Evolutionary conservation across 2,888 invertebrate species (phyloP).

Genomic region (Leptinotarsa juncta): DNA sequence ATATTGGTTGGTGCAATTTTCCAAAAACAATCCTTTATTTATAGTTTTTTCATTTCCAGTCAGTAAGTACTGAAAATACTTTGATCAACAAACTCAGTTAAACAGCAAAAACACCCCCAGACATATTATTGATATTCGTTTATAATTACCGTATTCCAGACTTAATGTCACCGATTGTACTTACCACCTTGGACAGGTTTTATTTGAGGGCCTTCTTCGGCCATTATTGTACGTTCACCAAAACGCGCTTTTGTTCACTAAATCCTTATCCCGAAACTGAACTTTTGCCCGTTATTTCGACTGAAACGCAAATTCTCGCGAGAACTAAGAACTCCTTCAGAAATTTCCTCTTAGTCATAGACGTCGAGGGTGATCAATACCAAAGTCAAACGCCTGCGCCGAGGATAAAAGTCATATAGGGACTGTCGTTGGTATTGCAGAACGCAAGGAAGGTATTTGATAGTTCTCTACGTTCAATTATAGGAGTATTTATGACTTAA

Average conservation of each 20-base stretch:
- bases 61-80: background rate
- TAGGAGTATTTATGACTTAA: background rate
- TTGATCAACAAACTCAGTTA: background rate
- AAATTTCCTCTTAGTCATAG: conserved; percentile 52
- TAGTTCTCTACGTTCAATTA: background rate
- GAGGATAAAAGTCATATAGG: conserved; percentile 31
- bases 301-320: conserved; percentile 3
- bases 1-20: background rate
- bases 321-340: conserved; percentile 27
- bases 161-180: conserved; percentile 42
- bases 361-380: conserved; percentile 51
- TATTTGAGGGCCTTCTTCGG: conserved; percentile 72
- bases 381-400: conserved; percentile 45
- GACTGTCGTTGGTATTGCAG: conserved; percentile 8
- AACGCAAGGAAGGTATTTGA: background rate
- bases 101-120: background rate
- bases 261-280: conserved; percentile 27
- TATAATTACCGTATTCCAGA: conserved; percentile 15
- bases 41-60: background rate
- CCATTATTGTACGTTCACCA: conserved; percentile 59
- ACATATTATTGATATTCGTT: conserved; percentile 14
- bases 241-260: conserved; percentile 24
- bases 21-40: background rate
- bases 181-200: conserved; percentile 69
- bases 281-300: conserved; percentile 17